A percentile compares a stretch with the other conserved stretches of the same genome.
Evolutionary conservation across 2,888 invertebrate genomes (phyloP).

Genomic region (Hedya salicella): DNA sequence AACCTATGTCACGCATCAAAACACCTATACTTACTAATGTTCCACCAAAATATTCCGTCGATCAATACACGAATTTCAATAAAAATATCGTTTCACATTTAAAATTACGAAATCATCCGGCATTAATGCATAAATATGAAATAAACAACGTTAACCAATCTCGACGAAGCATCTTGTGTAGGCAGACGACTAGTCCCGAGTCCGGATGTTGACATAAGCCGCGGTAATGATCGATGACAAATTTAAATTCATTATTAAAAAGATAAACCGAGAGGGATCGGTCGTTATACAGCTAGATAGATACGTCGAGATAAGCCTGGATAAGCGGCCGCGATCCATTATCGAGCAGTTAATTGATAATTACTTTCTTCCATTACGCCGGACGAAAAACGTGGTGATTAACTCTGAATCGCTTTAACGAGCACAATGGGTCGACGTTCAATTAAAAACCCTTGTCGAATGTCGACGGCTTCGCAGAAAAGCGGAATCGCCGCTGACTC

Average conservation of each 20-base stretch:
- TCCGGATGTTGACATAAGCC: conserved; percentile 54
- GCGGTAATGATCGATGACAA: conserved; percentile 65
- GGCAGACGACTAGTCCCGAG: conserved; percentile 43
- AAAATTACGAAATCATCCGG: conserved; percentile 4
- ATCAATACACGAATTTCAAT: conserved; percentile 9
- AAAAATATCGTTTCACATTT: conserved; percentile 5
- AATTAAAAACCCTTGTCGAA: conserved; percentile 84
- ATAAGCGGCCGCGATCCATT: conserved; percentile 83
- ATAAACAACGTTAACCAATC: conserved; percentile 25
- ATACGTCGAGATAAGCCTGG: conserved; percentile 76
- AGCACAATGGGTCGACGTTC: conserved; percentile 81
- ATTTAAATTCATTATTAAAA: conserved; percentile 72
- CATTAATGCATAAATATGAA: conserved; percentile 22
- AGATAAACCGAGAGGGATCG: conserved; percentile 65
- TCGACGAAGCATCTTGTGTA: conserved; percentile 20
- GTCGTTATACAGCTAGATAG: conserved; percentile 57
- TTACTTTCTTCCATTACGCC: conserved; percentile 83
- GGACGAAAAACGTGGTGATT: conserved; percentile 82
- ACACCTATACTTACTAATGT: conserved; percentile 28
- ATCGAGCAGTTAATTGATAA: conserved; percentile 83
- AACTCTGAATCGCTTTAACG: conserved; percentile 83
- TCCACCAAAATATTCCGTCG: conserved; percentile 2
- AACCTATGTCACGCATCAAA: conserved; percentile 43
- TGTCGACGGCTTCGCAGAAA: conserved; percentile 76
- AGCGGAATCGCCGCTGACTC: conserved; percentile 78